phyloP scores from a whole-genome alignment of 2,888 invertebrate species.

The Halictus quadricinctus region DNA sequence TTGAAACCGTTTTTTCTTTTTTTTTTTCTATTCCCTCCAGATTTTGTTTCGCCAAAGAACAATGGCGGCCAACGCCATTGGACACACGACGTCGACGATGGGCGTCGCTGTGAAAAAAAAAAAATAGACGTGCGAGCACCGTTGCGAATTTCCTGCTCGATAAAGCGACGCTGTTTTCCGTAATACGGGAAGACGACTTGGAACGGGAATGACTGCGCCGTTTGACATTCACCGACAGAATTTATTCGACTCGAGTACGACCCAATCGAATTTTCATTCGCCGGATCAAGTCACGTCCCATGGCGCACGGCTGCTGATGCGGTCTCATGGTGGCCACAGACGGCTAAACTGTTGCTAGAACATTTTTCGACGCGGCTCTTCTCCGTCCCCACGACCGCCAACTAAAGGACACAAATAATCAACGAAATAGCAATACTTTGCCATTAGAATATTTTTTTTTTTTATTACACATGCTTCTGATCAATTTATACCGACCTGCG shows the following conservation, averaged over 20 bases:
- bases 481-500: not conserved
- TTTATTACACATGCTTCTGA: conserved; percentile 1
- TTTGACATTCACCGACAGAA: conserved; percentile 5
- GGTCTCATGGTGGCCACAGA: too few relatives aligned
- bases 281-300: not conserved
- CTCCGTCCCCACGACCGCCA: too few relatives aligned
- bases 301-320: not conserved
- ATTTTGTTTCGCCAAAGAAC: conserved; percentile 20
- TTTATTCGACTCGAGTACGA: not conserved
- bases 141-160: conserved; percentile 28
- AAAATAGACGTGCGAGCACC: not conserved
- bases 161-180: not conserved
- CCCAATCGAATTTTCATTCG: not conserved
- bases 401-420: not conserved
- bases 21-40: not conserved
- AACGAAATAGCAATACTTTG: not conserved
- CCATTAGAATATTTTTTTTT: conserved; percentile 16
- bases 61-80: conserved; percentile 52
- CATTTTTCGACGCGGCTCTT: not conserved
- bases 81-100: conserved; percentile 31
- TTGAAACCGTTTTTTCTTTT: conserved; percentile 76
- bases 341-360: not conserved
- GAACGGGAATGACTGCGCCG: not conserved
- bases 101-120: not conserved
- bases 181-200: not conserved